These are phyloP conservation scores for Aphidius colemani DNA, from an alignment of 2,888 invertebrate genomes.

Conservation along the genomic window DNA sequence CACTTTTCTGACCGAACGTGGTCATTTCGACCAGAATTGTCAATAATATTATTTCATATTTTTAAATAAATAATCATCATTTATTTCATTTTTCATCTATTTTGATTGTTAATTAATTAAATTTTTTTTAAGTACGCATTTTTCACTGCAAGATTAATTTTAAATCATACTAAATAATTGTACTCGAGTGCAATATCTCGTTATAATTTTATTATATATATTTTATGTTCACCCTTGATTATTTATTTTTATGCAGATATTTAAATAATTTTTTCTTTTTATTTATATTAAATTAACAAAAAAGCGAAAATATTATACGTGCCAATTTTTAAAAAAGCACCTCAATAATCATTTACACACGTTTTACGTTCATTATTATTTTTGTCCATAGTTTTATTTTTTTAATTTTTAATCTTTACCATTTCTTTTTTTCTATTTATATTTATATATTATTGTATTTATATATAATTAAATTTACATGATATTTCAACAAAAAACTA, in stretches of 20 bases:
- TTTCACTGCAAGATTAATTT: slow-evolving; percentile 43
- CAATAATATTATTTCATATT: slow-evolving; percentile 33
- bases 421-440: slow-evolving; percentile 26
- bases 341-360: slow-evolving; percentile 29
- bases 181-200: slow-evolving; percentile 51
- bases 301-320: slow-evolving; percentile 14
- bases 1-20: slow-evolving; percentile 39
- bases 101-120: slow-evolving; percentile 23
- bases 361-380: slow-evolving; percentile 19
- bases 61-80: neutral
- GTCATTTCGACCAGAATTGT: slow-evolving; percentile 34
- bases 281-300: neutral
- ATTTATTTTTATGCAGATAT: neutral
- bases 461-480: slow-evolving; percentile 57
- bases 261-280: no score
- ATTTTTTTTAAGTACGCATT: slow-evolving; percentile 51
- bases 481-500: slow-evolving; percentile 57
- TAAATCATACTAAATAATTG: slow-evolving; percentile 48
- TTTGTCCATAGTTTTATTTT: slow-evolving; percentile 40
- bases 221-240: slow-evolving; percentile 25
- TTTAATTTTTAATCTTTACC: slow-evolving; percentile 38
- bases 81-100: slow-evolving; percentile 27
- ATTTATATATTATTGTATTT: slow-evolving; percentile 27
- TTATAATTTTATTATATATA: slow-evolving; percentile 35
- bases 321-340: slow-evolving; percentile 19